Evolutionary conservation across 2,888 invertebrate species (phyloP).

Genomic region (Rhyacophila evoluta): DNA sequence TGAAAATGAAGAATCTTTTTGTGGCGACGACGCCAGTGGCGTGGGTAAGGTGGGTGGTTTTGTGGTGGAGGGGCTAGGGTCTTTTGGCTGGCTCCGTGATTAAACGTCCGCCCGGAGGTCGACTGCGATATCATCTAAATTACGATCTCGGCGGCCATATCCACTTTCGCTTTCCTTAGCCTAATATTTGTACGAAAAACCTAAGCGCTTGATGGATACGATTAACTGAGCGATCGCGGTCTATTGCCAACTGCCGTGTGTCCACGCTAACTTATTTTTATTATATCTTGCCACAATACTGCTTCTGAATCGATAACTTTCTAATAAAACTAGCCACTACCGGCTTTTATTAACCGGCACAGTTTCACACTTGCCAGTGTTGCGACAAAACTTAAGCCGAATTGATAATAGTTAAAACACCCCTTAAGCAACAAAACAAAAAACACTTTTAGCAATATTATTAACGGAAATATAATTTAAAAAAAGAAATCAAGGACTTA

Average conservation of each 20-base stretch:
- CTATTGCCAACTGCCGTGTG: conserved; percentile 18
- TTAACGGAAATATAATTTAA: no score
- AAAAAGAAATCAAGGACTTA: no score
- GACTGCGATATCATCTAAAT: conserved; percentile 52
- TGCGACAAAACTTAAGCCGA: no score
- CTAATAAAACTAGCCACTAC: background rate
- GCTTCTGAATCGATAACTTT: background rate
- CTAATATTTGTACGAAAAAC: conserved; percentile 54
- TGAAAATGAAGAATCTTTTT: no score
- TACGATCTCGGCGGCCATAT: conserved; percentile 51
- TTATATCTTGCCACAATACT: conserved; percentile 4
- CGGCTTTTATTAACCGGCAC: background rate
- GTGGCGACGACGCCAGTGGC: conserved; percentile 1
- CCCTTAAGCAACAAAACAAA: no score
- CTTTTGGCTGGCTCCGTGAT: conserved; percentile 43
- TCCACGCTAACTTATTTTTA: conserved; percentile 1
- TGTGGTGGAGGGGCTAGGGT: background rate
- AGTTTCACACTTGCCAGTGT: no score
- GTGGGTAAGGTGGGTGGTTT: conserved; percentile 2
- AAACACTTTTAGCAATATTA: no score
- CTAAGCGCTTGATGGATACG: conserved; percentile 53
- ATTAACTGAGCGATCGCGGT: conserved; percentile 45
- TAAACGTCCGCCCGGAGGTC: conserved; percentile 47
- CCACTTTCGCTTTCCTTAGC: conserved; percentile 52
- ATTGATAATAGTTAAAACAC: no score